phyloP scores from a whole-genome alignment of 1,140 invertebrate genomes.

The Penaeus indicus region DNA sequence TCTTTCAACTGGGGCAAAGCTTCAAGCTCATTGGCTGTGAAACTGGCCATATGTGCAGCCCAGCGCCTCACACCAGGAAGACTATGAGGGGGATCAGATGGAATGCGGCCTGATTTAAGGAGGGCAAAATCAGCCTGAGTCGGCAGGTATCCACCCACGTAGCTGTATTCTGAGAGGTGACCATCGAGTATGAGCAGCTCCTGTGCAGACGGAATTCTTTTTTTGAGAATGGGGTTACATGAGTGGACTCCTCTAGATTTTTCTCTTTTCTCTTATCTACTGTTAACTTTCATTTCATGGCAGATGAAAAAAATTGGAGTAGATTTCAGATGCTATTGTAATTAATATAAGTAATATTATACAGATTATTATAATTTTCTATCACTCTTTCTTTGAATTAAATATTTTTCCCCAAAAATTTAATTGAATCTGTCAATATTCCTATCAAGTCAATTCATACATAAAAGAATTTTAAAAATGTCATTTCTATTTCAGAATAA shows the following conservation, averaged over 20 bases:
- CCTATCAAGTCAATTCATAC: too few species aligned
- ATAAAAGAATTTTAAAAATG: too few species aligned
- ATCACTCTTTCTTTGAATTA: too few species aligned
- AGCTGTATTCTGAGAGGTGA: slow-evolving; percentile 56
- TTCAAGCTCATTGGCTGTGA: slow-evolving; percentile 48
- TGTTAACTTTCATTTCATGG: too few species aligned
- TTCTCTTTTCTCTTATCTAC: too few species aligned
- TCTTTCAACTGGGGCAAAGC: slow-evolving; percentile 53
- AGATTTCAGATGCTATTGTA: too few species aligned
- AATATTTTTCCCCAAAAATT: too few species aligned
- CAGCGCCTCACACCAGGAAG: slow-evolving; percentile 57
- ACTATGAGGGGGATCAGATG: slow-evolving; percentile 35
- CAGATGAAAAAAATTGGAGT: too few species aligned
- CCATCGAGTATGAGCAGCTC: slow-evolving; percentile 49
- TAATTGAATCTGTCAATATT: too few species aligned
- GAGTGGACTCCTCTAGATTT: not conserved
- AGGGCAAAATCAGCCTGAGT: slow-evolving; percentile 45
- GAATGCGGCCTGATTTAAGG: slow-evolving; percentile 34
- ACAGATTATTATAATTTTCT: too few species aligned
- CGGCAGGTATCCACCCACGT: slow-evolving; percentile 51
- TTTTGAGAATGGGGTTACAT: not conserved
- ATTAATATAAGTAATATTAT: too few species aligned
- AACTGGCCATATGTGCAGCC: slow-evolving; percentile 60
- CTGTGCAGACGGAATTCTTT: slow-evolving; percentile 35
- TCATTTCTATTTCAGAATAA: too few species aligned